phyloP scores from a whole-genome alignment of 2,113 vertebrate species.

The Semnopithecus entellus region DNA sequence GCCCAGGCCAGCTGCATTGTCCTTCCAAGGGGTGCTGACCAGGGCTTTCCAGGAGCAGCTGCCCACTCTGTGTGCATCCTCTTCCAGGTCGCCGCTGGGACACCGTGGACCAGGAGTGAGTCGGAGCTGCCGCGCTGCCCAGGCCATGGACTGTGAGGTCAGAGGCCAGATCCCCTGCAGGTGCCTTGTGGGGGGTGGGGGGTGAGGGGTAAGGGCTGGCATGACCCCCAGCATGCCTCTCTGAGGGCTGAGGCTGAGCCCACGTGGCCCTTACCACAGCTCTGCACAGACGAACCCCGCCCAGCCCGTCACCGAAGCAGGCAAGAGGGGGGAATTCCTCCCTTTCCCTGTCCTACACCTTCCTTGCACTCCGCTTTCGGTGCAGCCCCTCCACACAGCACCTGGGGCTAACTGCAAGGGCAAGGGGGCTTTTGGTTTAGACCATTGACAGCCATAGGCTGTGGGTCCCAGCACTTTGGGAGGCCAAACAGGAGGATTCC shows the following conservation, averaged over 20 bases:
- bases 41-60: neutral
- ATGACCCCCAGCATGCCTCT: too few relatives aligned
- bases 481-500: neutral
- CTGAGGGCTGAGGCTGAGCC: too few relatives aligned
- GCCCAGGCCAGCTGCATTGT: neutral
- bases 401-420: neutral
- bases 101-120: neutral
- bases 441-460: neutral
- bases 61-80: neutral
- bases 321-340: too few relatives aligned
- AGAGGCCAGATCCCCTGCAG: neutral
- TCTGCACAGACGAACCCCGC: neutral
- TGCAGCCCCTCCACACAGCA: too few relatives aligned
- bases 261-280: fast-evolving
- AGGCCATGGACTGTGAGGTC: conserved; percentile 66
- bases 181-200: neutral
- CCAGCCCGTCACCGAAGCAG: too few relatives aligned
- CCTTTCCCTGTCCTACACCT: neutral
- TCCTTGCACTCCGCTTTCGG: too few relatives aligned
- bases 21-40: neutral
- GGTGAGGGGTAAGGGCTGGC: too few relatives aligned
- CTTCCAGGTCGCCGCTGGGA: conserved; percentile 40
- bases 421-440: neutral
- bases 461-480: neutral
- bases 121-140: fast-evolving